These are phyloP conservation scores for Proisotoma minuta DNA, from an alignment of 2,888 invertebrate species.

Conservation along the genomic window DNA sequence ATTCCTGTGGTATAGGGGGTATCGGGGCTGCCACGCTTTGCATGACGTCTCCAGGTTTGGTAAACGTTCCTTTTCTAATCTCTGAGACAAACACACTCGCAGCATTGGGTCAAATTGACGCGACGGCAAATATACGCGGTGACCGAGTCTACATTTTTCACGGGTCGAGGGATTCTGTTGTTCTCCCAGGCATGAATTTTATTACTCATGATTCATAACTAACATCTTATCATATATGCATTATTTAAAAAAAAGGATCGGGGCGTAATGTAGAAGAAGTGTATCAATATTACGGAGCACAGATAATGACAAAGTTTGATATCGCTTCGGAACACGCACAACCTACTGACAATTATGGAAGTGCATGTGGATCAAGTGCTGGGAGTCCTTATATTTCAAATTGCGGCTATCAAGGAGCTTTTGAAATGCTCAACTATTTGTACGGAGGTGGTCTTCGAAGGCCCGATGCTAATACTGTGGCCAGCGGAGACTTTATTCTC, in stretches of 20 bases:
- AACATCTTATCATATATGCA: too few relatives aligned
- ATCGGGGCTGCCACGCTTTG: constrained; percentile 36
- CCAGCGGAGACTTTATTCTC: constrained; percentile 26
- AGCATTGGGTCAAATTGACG: constrained; percentile 48
- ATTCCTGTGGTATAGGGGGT: constrained; percentile 44
- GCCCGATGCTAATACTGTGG: constrained; percentile 25
- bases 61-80: constrained; percentile 39
- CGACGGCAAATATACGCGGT: constrained; percentile 47
- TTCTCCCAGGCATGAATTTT: constrained; percentile 37
- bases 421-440: constrained; percentile 48
- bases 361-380: constrained; percentile 37
- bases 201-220: neutral
- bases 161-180: constrained; percentile 49
- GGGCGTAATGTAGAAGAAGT: constrained; percentile 34
- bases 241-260: too few relatives aligned
- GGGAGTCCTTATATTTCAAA: constrained; percentile 46
- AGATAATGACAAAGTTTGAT: constrained; percentile 26
- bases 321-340: constrained; percentile 39
- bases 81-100: constrained; percentile 34
- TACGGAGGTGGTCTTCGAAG: constrained; percentile 44
- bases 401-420: constrained; percentile 49
- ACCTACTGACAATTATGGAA: constrained; percentile 49
- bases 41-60: constrained; percentile 37
- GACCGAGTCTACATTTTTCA: constrained; percentile 50
- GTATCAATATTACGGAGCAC: constrained; percentile 38